These are phyloP conservation scores for Trissolcus basalis DNA, from an alignment of 1,140 invertebrate species.

Conservation along the genomic window DNA sequence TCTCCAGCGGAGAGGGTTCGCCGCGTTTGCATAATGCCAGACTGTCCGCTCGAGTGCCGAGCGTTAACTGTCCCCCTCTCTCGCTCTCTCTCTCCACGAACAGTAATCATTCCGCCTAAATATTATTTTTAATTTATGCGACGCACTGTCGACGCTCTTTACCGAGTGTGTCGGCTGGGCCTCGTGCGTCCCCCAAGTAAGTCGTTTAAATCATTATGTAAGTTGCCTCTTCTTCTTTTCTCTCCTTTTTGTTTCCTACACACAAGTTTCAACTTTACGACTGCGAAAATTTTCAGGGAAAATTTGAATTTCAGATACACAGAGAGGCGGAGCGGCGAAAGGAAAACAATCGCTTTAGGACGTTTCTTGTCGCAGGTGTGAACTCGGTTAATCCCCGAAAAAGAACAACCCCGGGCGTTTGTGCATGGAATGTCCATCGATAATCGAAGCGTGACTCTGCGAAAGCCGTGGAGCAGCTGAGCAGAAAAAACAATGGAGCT, in stretches of 20 bases:
- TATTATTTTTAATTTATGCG: conserved; percentile 69
- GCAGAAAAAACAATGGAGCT: conserved; percentile 19
- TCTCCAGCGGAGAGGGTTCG: conserved; percentile 50
- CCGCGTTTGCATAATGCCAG: conserved; percentile 71
- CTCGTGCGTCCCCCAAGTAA: too few species aligned
- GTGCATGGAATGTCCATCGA: conserved; percentile 8
- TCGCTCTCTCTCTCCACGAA: conserved; percentile 52
- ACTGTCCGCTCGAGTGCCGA: conserved; percentile 64
- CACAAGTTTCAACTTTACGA: too few species aligned
- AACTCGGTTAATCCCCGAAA: conserved; percentile 7
- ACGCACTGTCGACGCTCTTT: neutral
- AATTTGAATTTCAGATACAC: conserved; percentile 2
- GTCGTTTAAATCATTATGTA: too few species aligned
- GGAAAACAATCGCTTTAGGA: neutral
- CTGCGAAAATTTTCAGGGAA: neutral
- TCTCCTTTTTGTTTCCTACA: too few species aligned
- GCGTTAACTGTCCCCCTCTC: conserved; percentile 68
- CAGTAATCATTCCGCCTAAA: conserved; percentile 69
- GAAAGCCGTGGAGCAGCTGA: neutral
- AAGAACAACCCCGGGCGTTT: neutral
- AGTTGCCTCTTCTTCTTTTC: too few species aligned
- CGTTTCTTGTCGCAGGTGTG: conserved; percentile 1
- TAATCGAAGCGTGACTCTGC: conserved; percentile 19
- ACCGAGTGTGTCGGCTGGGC: too few species aligned
- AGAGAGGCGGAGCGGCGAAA: neutral